These are phyloP conservation scores for Acyrthosiphon pisum DNA, from an alignment of 1,140 invertebrate genomes.

Conservation along the genomic window DNA sequence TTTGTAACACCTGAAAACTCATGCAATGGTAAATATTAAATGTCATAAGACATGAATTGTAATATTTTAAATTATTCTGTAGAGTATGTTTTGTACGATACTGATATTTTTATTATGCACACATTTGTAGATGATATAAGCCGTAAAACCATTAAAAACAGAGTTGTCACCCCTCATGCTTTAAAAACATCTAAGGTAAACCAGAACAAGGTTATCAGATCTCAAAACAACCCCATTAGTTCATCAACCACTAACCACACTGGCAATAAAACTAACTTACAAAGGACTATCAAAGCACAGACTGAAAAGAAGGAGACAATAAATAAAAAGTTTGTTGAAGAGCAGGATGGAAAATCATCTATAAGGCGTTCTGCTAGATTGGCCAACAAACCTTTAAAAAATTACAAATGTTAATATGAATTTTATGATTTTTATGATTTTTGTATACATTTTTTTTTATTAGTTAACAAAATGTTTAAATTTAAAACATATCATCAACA, in stretches of 20 bases:
- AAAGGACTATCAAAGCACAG: not conserved
- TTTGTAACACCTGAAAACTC: constrained; percentile 42
- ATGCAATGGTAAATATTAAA: not conserved
- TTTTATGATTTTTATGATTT: not conserved
- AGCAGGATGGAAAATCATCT: not conserved
- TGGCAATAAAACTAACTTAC: not conserved
- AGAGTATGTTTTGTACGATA: not conserved
- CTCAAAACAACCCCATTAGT: not conserved
- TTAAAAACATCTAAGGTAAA: not conserved
- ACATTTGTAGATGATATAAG: not conserved
- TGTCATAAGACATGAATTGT: not conserved
- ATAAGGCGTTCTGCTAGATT: constrained; percentile 36
- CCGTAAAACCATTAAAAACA: not conserved
- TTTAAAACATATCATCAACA: not conserved
- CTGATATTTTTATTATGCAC: not conserved
- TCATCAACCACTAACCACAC: too few relatives aligned
- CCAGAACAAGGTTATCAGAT: not conserved
- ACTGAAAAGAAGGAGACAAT: not conserved
- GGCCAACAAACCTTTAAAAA: constrained; percentile 34
- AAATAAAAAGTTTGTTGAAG: not conserved
- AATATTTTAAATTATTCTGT: not conserved
- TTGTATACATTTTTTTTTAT: not conserved
- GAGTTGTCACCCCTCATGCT: constrained; percentile 25
- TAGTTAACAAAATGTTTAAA: constrained; percentile 32
- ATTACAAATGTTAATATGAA: constrained; percentile 27